Conservation (phyloP, 2,797 vertebrate species). For the Propithecus deckenii region DNA sequence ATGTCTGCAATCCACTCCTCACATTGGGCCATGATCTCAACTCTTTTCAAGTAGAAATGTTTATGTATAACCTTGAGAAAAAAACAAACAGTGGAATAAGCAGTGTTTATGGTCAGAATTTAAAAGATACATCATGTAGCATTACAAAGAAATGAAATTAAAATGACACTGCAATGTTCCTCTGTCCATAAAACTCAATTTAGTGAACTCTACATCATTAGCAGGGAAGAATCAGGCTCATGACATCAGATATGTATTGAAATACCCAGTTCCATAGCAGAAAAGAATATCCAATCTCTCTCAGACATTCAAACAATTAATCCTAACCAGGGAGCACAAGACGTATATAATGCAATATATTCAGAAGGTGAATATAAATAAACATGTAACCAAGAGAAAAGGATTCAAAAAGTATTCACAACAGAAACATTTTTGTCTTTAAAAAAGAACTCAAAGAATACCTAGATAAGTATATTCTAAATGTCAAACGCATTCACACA, state of each 20-base stretch:
- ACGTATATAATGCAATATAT: neutral
- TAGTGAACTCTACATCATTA: neutral
- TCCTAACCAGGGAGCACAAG: neutral
- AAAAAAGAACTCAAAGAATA: neutral
- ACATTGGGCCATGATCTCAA: conserved; percentile 98
- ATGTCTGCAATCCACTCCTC: conserved; percentile 99
- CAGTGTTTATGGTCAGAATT: neutral
- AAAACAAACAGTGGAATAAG: conserved; percentile 26
- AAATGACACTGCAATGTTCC: neutral
- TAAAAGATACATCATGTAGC: neutral
- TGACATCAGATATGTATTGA: neutral
- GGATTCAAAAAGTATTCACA: neutral
- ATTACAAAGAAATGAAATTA: neutral
- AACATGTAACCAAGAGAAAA: neutral
- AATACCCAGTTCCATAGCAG: neutral
- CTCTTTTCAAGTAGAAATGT: conserved; percentile 98
- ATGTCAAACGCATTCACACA: neutral
- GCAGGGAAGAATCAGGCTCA: neutral
- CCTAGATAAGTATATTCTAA: neutral
- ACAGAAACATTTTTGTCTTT: neutral
- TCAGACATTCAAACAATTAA: neutral
- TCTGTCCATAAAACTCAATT: neutral
- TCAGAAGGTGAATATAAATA: neutral
- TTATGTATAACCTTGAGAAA: conserved; percentile 95
- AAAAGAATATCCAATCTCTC: neutral